Conservation (phyloP, 2,797 vertebrate genomes). For the Chloroceryle amazona region DNA sequence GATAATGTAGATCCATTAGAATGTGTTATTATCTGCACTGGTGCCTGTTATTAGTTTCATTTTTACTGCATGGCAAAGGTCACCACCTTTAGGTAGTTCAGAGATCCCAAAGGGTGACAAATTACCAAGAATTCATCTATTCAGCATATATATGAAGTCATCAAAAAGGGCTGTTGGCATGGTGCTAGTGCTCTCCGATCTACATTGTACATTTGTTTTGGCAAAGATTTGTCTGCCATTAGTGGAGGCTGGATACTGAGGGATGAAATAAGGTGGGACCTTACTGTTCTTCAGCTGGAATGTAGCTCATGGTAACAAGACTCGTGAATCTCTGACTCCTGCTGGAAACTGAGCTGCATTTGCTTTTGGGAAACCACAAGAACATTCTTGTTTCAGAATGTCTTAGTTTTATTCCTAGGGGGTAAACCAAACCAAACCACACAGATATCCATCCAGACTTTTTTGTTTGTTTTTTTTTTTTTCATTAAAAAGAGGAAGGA, state of each 20-base stretch:
- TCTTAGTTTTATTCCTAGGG: background rate
- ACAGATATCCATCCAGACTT: background rate
- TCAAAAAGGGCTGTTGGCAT: background rate
- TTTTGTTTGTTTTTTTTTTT: background rate
- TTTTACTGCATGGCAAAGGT: slow-evolving; percentile 33
- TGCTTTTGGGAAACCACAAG: background rate
- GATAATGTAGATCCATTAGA: background rate
- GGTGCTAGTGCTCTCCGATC: background rate
- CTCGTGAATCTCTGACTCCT: background rate
- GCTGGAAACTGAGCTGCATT: background rate
- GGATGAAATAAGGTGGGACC: background rate
- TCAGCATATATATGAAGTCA: background rate
- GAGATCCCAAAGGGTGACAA: background rate
- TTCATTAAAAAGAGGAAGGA: background rate
- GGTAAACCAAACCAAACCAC: too few species aligned
- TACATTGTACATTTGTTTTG: background rate
- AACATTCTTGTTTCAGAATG: slow-evolving; percentile 12
- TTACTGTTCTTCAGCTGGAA: background rate
- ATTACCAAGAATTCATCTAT: background rate
- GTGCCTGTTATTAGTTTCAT: background rate
- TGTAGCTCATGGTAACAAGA: background rate
- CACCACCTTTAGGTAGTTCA: slow-evolving; percentile 21
- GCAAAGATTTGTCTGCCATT: background rate
- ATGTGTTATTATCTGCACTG: background rate
- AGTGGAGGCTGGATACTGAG: background rate